Evolutionary conservation across 2,888 invertebrate species (phyloP).

Genomic region (Nyleta sp.): DNA sequence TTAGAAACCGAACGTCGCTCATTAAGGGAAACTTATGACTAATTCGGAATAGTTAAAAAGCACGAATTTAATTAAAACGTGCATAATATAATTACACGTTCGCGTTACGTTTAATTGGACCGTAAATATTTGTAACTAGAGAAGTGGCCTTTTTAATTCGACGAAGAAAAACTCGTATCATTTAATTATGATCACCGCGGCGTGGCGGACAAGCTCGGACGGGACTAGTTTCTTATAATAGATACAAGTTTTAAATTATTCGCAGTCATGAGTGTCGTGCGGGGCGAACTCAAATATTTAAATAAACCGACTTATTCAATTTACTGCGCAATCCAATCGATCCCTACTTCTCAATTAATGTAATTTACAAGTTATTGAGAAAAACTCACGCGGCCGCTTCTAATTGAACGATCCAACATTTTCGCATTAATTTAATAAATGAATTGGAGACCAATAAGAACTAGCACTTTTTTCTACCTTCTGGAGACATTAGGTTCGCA

Average conservation of each 20-base stretch:
- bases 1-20: too few relatives aligned
- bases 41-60: neutral
- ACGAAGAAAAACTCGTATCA: slow-evolving; percentile 20
- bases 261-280: slow-evolving; percentile 22
- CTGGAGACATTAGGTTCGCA: neutral
- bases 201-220: slow-evolving; percentile 9
- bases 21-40: too few relatives aligned
- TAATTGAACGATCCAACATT: neutral
- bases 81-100: slow-evolving; percentile 2
- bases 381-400: slow-evolving; percentile 2
- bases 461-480: neutral
- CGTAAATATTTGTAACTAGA: slow-evolving; percentile 36
- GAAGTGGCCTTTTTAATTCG: slow-evolving; percentile 15
- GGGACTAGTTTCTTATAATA: slow-evolving; percentile 37
- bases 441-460: neutral
- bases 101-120: slow-evolving; percentile 17
- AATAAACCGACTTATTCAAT: slow-evolving; percentile 35
- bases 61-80: neutral
- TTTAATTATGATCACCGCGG: slow-evolving; percentile 14
- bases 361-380: slow-evolving; percentile 8
- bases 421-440: neutral
- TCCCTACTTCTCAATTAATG: slow-evolving; percentile 10
- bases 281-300: slow-evolving; percentile 25
- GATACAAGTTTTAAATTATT: slow-evolving; percentile 42
- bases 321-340: neutral